Evolutionary conservation across 1,140 invertebrate genomes (phyloP).

Genomic region (Pseudomyrmex pallidus): DNA sequence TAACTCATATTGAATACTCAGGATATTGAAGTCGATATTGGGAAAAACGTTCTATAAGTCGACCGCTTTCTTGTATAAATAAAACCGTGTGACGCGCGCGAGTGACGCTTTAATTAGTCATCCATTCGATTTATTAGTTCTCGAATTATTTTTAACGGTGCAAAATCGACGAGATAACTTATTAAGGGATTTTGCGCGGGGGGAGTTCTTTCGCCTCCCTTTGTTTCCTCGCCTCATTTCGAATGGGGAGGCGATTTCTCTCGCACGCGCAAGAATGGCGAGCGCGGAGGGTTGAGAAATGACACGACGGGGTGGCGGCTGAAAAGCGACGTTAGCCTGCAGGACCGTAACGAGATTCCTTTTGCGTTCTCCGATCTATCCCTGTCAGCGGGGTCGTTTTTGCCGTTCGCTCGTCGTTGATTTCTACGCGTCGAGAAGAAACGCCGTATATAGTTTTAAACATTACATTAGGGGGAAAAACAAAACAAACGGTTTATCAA

Average conservation of each 20-base stretch:
- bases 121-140: background rate
- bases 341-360: conserved; percentile 42
- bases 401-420: conserved; percentile 1
- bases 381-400: conserved; percentile 21
- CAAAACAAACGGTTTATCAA: too few species aligned
- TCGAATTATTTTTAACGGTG: background rate
- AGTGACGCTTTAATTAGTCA: conserved; percentile 23
- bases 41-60: background rate
- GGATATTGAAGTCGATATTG: background rate
- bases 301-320: background rate
- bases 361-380: conserved; percentile 15
- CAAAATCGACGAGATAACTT: conserved; percentile 14
- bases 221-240: conserved; percentile 29
- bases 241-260: conserved; percentile 21
- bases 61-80: conserved; percentile 36
- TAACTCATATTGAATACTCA: too few species aligned
- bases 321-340: background rate
- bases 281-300: conserved; percentile 8
- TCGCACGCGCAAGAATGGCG: background rate
- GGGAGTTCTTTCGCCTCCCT: background rate
- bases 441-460: background rate
- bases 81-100: conserved; percentile 19
- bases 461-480: background rate
- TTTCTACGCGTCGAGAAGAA: background rate
- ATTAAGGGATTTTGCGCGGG: background rate